Percentiles rank a stretch among this genome's conserved stretches.
phyloP scores from a whole-genome alignment of 2,113 vertebrate species.

The Gulo gulo region DNA sequence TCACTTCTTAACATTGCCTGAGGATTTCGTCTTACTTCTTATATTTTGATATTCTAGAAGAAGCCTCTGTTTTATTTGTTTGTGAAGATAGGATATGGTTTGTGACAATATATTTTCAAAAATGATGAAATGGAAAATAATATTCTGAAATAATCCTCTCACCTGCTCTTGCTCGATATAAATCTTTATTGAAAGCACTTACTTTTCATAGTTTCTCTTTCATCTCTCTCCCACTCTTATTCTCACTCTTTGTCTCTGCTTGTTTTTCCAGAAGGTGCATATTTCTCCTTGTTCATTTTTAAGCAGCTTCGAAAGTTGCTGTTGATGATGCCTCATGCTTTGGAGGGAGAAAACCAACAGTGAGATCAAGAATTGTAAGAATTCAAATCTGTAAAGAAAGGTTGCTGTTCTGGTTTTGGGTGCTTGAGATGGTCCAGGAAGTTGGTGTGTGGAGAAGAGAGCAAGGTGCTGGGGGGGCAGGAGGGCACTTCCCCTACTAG shows the following conservation, averaged over 20 bases:
- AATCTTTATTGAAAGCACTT: constrained; percentile 24
- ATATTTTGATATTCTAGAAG: neutral
- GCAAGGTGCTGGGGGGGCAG: neutral
- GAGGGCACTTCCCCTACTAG: neutral
- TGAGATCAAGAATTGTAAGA: constrained; percentile 54
- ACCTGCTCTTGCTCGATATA: neutral
- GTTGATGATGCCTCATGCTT: constrained; percentile 19
- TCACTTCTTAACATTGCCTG: neutral
- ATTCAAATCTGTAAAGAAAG: constrained; percentile 7
- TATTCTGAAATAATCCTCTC: neutral
- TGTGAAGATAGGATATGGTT: neutral
- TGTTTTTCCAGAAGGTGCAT: constrained; percentile 33
- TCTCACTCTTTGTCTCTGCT: neutral
- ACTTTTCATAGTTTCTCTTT: neutral
- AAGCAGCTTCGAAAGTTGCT: constrained; percentile 34
- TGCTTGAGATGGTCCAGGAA: neutral
- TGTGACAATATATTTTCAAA: neutral
- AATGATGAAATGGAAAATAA: neutral
- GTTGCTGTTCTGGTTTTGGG: neutral
- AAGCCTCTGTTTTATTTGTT: neutral
- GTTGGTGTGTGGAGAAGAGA: neutral
- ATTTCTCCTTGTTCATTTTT: constrained; percentile 48
- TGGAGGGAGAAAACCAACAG: constrained; percentile 33
- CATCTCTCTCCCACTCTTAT: neutral
- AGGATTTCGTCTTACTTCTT: neutral